A percentile compares a stretch with the other conserved stretches of the same genome.
These are phyloP conservation scores for human DNA, from an alignment of 2,113 vertebrate genomes.

Conservation along the genomic window GRCh38 chr2:213192501-213193000, in stretches of 20 bases:
- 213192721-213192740: neutral
- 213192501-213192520: neutral
- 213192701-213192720: neutral
- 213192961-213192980: neutral
- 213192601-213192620: neutral
- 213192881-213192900: neutral
- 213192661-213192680: slow-evolving; percentile 42
- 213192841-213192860: neutral
- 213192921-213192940: neutral
- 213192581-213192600: slow-evolving; percentile 5
- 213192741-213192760: slow-evolving; percentile 26
- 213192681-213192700: neutral
- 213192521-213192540: neutral
- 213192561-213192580: slow-evolving; percentile 30
- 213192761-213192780: neutral
- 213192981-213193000: neutral
- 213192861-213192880: neutral
- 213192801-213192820: neutral
- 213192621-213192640: neutral
- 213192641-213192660: slow-evolving; percentile 55
- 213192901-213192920: neutral
- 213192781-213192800: neutral
- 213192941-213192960: neutral
- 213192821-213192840: neutral
- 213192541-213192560: neutral